Evolutionary conservation across 1,140 invertebrate species (phyloP).

Genomic region (Leptopilina boulardi): DNA sequence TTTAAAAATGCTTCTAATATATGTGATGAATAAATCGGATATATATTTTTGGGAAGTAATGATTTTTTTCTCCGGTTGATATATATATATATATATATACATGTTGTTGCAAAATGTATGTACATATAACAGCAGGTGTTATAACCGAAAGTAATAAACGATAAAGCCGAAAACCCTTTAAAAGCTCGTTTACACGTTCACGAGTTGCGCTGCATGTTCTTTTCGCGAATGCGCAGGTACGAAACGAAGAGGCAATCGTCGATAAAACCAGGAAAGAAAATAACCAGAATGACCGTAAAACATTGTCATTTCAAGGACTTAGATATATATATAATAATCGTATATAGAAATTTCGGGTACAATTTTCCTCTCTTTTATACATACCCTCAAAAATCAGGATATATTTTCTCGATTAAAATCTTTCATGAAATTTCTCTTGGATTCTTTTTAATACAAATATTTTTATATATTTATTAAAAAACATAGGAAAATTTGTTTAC

Average conservation of each 20-base stretch:
- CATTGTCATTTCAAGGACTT: neutral
- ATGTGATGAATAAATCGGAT: neutral
- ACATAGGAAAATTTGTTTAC: no score
- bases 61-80: neutral
- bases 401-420: slow-evolving; percentile 14
- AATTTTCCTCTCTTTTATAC: neutral
- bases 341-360: neutral
- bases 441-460: no score
- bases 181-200: slow-evolving; percentile 27
- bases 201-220: slow-evolving; percentile 29
- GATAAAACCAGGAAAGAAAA: slow-evolving; percentile 29
- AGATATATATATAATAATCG: neutral
- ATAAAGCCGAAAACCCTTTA: neutral
- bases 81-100: no score
- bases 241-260: slow-evolving; percentile 15
- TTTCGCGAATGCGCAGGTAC: slow-evolving; percentile 25
- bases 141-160: slow-evolving; percentile 17
- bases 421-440: no score
- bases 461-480: no score
- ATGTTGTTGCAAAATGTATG: neutral
- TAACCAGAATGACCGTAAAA: slow-evolving; percentile 20
- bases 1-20: no score
- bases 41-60: neutral
- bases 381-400: neutral
- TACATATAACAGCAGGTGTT: slow-evolving; percentile 10